Conservation (phyloP, 2,888 invertebrate species). For the Pasiphila rectangulata region DNA sequence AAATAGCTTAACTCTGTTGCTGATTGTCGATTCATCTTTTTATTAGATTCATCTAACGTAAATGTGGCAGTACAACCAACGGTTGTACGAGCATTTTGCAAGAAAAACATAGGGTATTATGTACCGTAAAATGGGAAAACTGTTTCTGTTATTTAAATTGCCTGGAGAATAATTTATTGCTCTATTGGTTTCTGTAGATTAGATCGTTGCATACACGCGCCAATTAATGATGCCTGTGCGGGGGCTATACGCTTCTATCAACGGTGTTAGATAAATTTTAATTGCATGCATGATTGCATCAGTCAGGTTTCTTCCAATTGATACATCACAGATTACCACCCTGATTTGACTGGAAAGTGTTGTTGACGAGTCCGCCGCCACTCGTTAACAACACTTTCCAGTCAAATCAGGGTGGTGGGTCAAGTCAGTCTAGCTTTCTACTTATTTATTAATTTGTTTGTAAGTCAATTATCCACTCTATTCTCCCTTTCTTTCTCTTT, state of each 20-base stretch:
- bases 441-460: constrained; percentile 38
- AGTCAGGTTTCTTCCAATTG: constrained; percentile 45
- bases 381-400: too few species aligned
- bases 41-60: too few species aligned
- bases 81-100: constrained; percentile 1
- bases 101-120: constrained; percentile 11
- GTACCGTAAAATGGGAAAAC: constrained; percentile 22
- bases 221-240: constrained; percentile 20
- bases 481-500: constrained; percentile 4
- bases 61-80: too few species aligned
- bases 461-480: constrained; percentile 12
- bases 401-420: too few species aligned
- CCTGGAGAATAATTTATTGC: constrained; percentile 20
- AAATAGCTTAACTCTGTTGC: too few species aligned
- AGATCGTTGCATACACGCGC: constrained; percentile 23
- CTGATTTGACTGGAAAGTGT: constrained; percentile 53
- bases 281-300: constrained; percentile 49
- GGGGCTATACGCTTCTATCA: constrained; percentile 20
- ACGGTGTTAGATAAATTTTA: constrained; percentile 35
- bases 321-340: constrained; percentile 24
- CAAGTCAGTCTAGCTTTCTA: too few species aligned
- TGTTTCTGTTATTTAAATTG: constrained; percentile 9
- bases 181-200: constrained; percentile 19
- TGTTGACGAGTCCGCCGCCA: constrained; percentile 49
- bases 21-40: too few species aligned